Base-by-base conservation (phyloP, 1,140 invertebrate genomes). In the Marisa cornuarietis region DNA sequence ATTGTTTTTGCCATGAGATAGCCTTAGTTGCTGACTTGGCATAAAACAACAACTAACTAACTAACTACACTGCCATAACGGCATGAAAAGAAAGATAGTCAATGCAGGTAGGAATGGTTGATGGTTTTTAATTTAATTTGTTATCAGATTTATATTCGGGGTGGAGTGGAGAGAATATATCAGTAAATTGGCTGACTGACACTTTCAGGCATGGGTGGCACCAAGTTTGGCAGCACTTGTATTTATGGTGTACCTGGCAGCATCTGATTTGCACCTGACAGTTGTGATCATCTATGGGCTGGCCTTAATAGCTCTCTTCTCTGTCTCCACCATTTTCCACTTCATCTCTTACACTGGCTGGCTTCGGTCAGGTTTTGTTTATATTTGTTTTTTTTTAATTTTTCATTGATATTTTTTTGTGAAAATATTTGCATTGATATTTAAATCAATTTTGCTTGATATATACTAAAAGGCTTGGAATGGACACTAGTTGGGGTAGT, bases 281-380 rank as follows among this genome's bases (percentile, higher is more conserved):
- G 95, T 95, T 1, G 95, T 96, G 31, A 91, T 95, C 79, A 93
- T 98, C 58, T 98, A 98, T 90, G 97, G 97, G 10, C 92, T 94
- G 31, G 95, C 96, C 18, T 92, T 98, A 0, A 94, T 97, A 61
- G 93, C 96, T 71, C 93, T 98, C 52, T 98, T 98, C 91, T 94
- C 93, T 26, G 93, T 97, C 13, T 98, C 96, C n/a, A 97, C 96
- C 20, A 97, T 96, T 26, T 98, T 98, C 92, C 97, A 98, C 89
- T 94, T 94, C 63, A 93, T 96, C 20, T 97, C 95, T 89, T 97
- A 95, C 84, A 85, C 84, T 24, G 91, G 88, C 76, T 87, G 85
- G 74, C 90, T 87, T 75, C 89, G 85, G 91, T 92, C 87, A 87
- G 83, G 51, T 66, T 51, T 78, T 26, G n/a, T 42, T 73, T n/a